Base-by-base conservation (phyloP, 2,888 invertebrate species). In the Nomada lathburiana region DNA sequence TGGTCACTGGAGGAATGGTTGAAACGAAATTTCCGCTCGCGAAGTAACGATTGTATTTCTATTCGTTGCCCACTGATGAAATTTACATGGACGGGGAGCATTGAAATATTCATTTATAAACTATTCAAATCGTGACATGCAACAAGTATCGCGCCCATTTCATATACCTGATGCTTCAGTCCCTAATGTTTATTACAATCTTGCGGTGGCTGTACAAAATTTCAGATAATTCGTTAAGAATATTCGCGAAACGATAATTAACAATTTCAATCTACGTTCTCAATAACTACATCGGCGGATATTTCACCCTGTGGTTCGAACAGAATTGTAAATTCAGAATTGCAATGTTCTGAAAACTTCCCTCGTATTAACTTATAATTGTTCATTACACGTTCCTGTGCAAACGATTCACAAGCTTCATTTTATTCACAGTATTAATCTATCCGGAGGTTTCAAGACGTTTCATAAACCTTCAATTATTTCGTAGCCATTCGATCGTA, bases 1-100 rank as follows among this genome's bases (percentile, higher is more conserved):
- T 81, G 83, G 79, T 85, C 81, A 81, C 69, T 57, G 79, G 81
- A 71, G 76, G 64, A 18, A 65, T 3, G 47, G 16, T 47, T 36
- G 36, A 16, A 13, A 47, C 13, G 16, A 47, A 9, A 47, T 47
- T 47, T 47, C 10, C 13, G 10, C 10, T 47, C 47, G 47, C 55
- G 16, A 36, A 53, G 36, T 36, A n/a, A 26, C 11, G 18, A 50
- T 65, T 65, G 10, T 50, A 16, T 0, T 23, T 47, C 9, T 11
- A 47, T 50, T 36, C 29, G 16, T 20, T 20, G 20, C 20, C 4
- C 9, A 53, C 9, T 53, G 20, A 16, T 9, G 9, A 53, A 67
- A 67, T n/a, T 67, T 16, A 2, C 20, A 16, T 16, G 3, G 3
- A 50, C 11, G 2, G n/a, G 52, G 29, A 52, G 29, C 26, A 26